Percentiles rank a stretch among this genome's conserved stretches.
phyloP scores from a whole-genome alignment of 2,888 invertebrate species.

The Cryptocephalus primarius region DNA sequence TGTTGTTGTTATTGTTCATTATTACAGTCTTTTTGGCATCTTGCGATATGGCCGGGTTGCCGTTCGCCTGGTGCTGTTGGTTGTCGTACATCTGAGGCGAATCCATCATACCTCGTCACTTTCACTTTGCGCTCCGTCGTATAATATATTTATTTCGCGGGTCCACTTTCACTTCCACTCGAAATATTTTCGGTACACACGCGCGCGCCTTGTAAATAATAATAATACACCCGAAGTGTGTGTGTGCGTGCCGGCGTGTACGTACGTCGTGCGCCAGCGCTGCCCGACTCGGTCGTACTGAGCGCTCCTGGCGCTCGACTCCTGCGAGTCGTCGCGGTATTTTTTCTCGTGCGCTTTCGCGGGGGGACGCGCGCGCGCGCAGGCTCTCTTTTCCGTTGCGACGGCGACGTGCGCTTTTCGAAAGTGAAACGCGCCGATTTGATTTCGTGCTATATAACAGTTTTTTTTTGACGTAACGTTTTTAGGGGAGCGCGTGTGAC shows the following conservation, averaged over 20 bases:
- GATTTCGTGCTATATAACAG: slow-evolving; percentile 31
- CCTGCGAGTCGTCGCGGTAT: slow-evolving; percentile 28
- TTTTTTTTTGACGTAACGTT: slow-evolving; percentile 30
- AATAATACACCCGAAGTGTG: no score
- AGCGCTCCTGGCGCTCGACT: slow-evolving; percentile 28
- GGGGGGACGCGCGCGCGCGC: slow-evolving; percentile 28
- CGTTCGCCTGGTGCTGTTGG: slow-evolving; percentile 42
- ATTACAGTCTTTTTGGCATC: slow-evolving; percentile 38
- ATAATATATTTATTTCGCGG: slow-evolving; percentile 12
- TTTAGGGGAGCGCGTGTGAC: slow-evolving; percentile 11
- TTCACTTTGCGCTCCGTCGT: slow-evolving; percentile 25
- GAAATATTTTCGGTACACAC: slow-evolving; percentile 1
- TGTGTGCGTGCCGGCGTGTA: slow-evolving; percentile 34
- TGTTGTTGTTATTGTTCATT: slow-evolving; percentile 35
- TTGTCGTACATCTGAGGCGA: slow-evolving; percentile 82
- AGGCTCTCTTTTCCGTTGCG: slow-evolving; percentile 9
- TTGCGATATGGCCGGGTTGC: slow-evolving; percentile 50
- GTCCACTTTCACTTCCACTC: slow-evolving; percentile 12
- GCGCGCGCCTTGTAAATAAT: neutral
- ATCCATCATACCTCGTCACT: slow-evolving; percentile 47
- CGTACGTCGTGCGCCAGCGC: slow-evolving; percentile 40
- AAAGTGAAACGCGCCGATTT: slow-evolving; percentile 36
- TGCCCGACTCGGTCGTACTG: slow-evolving; percentile 34
- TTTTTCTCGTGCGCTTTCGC: slow-evolving; percentile 29
- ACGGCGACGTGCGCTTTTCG: slow-evolving; percentile 19